Conservation (phyloP, 2,888 invertebrate species). For the Stenchaetothrips biformis region DNA sequence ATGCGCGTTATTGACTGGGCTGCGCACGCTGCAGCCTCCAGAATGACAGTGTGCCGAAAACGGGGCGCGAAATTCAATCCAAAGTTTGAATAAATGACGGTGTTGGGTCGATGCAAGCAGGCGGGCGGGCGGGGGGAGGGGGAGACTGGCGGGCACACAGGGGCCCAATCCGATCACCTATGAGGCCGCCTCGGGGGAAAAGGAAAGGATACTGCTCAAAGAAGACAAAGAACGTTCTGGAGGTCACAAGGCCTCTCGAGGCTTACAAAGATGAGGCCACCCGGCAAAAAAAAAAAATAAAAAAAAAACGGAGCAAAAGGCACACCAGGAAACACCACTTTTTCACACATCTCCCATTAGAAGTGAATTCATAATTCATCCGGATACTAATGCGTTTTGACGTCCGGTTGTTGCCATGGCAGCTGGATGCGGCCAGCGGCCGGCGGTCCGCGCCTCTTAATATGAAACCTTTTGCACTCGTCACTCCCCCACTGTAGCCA, state of each 20-base stretch:
- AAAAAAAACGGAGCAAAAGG: no score
- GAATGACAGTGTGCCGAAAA: background rate
- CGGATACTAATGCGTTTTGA: background rate
- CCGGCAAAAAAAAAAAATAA: no score
- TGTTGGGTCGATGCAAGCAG: background rate
- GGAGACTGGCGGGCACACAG: background rate
- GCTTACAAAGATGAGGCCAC: no score
- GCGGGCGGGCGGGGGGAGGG: background rate
- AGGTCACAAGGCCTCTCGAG: no score
- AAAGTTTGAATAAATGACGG: constrained; percentile 8
- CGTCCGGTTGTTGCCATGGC: background rate
- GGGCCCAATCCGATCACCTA: background rate
- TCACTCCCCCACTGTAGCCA: background rate
- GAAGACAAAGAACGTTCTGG: background rate
- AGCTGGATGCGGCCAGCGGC: background rate
- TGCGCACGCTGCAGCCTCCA: no score
- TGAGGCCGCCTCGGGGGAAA: background rate
- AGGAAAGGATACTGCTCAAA: background rate
- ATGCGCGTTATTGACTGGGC: no score
- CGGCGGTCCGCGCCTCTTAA: background rate
- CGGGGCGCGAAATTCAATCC: background rate
- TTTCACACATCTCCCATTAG: background rate
- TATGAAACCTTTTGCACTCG: background rate
- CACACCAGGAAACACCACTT: no score
- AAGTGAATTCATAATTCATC: background rate